These are phyloP conservation scores for Chironomus striatipennis DNA, from an alignment of 1,140 invertebrate species.

Conservation along the genomic window DNA sequence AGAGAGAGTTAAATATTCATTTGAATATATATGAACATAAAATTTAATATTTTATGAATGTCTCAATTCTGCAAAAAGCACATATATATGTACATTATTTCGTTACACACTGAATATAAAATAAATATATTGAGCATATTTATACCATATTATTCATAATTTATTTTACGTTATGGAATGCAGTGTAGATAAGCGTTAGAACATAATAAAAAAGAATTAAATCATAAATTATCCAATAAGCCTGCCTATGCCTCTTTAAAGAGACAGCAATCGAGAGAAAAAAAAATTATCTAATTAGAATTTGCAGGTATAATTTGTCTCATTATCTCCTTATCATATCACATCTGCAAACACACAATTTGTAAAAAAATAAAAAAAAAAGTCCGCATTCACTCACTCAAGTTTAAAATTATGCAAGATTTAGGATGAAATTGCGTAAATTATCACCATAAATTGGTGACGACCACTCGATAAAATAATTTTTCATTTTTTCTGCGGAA, in stretches of 20 bases:
- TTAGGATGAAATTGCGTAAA: neutral
- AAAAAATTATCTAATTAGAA: conserved; percentile 4
- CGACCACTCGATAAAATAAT: neutral
- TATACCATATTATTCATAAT: neutral
- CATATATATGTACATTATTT: neutral
- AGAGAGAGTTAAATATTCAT: neutral
- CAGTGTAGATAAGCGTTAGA: no score
- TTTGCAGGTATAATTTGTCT: neutral
- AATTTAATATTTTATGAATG: conserved; percentile 1
- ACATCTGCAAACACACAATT: neutral
- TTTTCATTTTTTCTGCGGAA: neutral
- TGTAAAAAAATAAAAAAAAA: no score
- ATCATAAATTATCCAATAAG: no score
- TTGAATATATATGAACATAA: neutral
- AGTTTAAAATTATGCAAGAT: neutral
- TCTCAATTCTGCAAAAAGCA: conserved; percentile 10
- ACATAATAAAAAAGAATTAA: no score
- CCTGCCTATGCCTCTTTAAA: no score
- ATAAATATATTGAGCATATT: neutral
- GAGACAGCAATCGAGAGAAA: neutral
- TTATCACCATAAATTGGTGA: neutral
- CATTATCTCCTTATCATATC: neutral
- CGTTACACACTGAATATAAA: neutral
- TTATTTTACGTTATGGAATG: no score
- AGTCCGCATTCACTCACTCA: neutral